These are phyloP conservation scores for Oncopodura yosiiana DNA, from an alignment of 1,140 invertebrate genomes.

Conservation along the genomic window DNA sequence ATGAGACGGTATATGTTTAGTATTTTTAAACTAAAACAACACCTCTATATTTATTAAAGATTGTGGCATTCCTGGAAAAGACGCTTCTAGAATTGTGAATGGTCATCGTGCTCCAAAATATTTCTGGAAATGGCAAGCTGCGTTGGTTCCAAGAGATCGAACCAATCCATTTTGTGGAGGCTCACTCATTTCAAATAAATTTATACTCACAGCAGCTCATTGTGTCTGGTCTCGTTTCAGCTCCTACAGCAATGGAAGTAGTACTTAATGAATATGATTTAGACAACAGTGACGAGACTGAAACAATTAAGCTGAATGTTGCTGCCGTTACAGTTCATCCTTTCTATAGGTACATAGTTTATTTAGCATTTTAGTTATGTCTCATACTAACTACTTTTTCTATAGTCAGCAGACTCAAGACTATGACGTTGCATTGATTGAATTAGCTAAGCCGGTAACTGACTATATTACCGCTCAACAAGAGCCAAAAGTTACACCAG, in stretches of 20 bases:
- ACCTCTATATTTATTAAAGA: conserved; percentile 4
- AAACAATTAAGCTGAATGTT: conserved; percentile 14
- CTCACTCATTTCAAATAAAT: conserved; percentile 46
- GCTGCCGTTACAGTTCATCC: conserved; percentile 21
- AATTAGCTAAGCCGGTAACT: conserved; percentile 19
- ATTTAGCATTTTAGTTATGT: neutral
- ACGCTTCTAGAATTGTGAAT: conserved; percentile 36
- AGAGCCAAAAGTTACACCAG: conserved; percentile 22
- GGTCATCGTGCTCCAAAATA: conserved; percentile 38
- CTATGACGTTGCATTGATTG: conserved; percentile 25
- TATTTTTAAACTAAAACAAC: neutral
- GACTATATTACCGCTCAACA: conserved; percentile 5
- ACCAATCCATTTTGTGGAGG: conserved; percentile 47
- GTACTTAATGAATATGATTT: conserved; percentile 25
- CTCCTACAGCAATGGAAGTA: conserved; percentile 15
- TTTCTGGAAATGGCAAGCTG: conserved; percentile 42
- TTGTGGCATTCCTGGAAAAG: conserved; percentile 24
- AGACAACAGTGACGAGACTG: conserved; percentile 3
- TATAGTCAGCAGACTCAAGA: conserved; percentile 23
- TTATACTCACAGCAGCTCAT: conserved; percentile 46
- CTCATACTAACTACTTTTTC: neutral
- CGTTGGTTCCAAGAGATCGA: conserved; percentile 38
- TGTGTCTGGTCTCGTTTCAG: conserved; percentile 11
- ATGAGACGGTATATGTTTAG: neutral
- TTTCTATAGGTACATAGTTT: conserved; percentile 21